Evolutionary conservation across 2,888 invertebrate species (phyloP).

Genomic region (Platynereis dumerilii): DNA sequence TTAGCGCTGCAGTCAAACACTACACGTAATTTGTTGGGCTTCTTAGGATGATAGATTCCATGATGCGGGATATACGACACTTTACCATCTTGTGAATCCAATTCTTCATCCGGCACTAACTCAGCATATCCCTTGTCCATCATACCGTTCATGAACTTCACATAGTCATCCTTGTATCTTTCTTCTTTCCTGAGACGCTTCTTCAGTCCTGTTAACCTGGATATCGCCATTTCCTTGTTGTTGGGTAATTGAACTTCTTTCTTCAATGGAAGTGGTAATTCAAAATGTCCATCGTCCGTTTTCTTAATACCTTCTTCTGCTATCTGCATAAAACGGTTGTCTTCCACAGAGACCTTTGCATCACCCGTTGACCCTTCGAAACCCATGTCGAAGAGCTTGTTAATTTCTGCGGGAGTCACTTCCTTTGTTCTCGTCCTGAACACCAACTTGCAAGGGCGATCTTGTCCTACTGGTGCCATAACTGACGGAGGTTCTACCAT

Average conservation of each 20-base stretch:
- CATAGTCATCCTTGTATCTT: background rate
- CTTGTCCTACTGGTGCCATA: too few relatives aligned
- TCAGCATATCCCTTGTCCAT: too few relatives aligned
- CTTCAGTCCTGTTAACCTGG: background rate
- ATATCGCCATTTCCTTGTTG: slow-evolving; percentile 7
- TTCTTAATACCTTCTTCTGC: slow-evolving; percentile 13
- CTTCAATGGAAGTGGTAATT: slow-evolving; percentile 20
- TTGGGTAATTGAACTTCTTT: slow-evolving; percentile 6
- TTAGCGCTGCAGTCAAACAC: background rate
- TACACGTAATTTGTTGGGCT: slow-evolving; percentile 1
- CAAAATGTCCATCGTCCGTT: slow-evolving; percentile 15
- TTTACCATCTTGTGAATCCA: background rate
- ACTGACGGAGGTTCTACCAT: too few relatives aligned
- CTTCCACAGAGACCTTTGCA: slow-evolving; percentile 9
- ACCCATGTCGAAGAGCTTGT: too few relatives aligned
- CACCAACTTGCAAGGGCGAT: too few relatives aligned
- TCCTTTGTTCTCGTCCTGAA: too few relatives aligned
- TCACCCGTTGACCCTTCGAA: too few relatives aligned
- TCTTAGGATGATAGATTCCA: slow-evolving; percentile 1
- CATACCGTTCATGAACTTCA: slow-evolving; percentile 4
- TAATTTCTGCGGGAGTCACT: too few relatives aligned
- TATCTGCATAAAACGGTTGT: background rate
- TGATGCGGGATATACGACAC: slow-evolving; percentile 3
- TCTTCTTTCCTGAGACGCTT: background rate
- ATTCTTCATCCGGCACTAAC: background rate